Percentiles rank a stretch among this genome's conserved stretches.
Evolutionary conservation across 1,140 invertebrate species (phyloP).

Genomic region (Sitophilus oryzae): DNA sequence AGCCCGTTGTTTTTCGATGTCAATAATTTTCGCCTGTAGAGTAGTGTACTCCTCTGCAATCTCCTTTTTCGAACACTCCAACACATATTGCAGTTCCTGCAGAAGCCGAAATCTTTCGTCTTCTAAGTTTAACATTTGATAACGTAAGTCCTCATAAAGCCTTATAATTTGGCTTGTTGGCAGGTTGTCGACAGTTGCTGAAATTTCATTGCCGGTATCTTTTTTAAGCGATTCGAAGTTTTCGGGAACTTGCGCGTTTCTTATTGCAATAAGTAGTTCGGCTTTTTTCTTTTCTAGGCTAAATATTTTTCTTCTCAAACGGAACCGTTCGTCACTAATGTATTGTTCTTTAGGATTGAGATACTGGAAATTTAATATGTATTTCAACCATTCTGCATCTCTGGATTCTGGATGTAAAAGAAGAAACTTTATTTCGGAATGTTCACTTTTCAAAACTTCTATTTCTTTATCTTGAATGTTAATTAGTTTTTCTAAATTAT

Average conservation of each 20-base stretch:
- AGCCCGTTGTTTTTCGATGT: slow-evolving; percentile 18
- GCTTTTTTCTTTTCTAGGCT: slow-evolving; percentile 26
- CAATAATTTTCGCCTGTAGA: slow-evolving; percentile 23
- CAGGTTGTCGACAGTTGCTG: slow-evolving; percentile 1
- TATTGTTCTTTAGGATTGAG: slow-evolving; percentile 4
- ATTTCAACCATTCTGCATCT: slow-evolving; percentile 20
- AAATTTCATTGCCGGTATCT: slow-evolving; percentile 3
- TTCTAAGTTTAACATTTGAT: slow-evolving; percentile 26
- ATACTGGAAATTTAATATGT: slow-evolving; percentile 13
- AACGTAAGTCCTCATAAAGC: slow-evolving; percentile 21
- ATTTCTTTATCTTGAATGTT: slow-evolving; percentile 17
- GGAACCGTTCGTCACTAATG: slow-evolving; percentile 14
- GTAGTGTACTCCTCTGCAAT: slow-evolving; percentile 25
- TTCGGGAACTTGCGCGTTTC: slow-evolving; percentile 13
- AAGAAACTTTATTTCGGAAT: slow-evolving; percentile 27
- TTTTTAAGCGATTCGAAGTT: slow-evolving; percentile 8
- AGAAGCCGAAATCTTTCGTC: slow-evolving; percentile 23
- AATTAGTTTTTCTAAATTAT: slow-evolving; percentile 11
- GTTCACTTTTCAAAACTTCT: slow-evolving; percentile 17
- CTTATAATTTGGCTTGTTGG: neutral
- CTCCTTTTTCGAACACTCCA: slow-evolving; percentile 24
- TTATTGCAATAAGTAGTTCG: slow-evolving; percentile 22
- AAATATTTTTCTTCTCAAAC: slow-evolving; percentile 20
- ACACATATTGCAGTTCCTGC: slow-evolving; percentile 18
- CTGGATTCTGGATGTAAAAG: slow-evolving; percentile 19